Evolutionary conservation across 2,113 vertebrate genomes (phyloP).

Genomic region (Psittacula cyanocephala): DNA sequence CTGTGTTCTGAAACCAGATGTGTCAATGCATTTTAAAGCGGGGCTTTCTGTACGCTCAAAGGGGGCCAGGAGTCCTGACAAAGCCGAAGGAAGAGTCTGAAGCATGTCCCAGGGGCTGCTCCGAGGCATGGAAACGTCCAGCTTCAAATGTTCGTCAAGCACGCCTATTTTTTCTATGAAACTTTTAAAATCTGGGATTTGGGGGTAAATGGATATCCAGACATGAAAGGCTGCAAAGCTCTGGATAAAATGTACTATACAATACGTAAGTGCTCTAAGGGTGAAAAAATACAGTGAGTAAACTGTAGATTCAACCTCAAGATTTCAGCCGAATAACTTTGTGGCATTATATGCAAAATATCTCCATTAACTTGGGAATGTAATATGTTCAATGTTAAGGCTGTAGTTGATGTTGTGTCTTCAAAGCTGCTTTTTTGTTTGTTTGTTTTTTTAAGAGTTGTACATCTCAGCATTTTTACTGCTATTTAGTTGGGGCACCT

Average conservation of each 20-base stretch:
- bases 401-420: constrained; percentile 74
- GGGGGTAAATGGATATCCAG: constrained; percentile 37
- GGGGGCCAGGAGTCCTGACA: background rate
- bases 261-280: constrained; percentile 26
- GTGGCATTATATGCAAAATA: constrained; percentile 79
- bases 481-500: constrained; percentile 67
- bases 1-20: background rate
- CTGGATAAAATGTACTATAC: background rate
- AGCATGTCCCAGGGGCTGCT: background rate
- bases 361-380: constrained; percentile 77
- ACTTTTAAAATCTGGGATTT: constrained; percentile 54
- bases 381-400: constrained; percentile 77
- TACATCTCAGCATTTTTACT: constrained; percentile 79
- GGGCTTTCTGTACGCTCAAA: background rate
- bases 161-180: constrained; percentile 57
- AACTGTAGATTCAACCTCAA: constrained; percentile 59
- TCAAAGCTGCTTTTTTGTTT: constrained; percentile 79
- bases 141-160: constrained; percentile 30
- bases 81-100: constrained; percentile 13
- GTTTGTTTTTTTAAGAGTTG: constrained; percentile 57
- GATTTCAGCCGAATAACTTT: constrained; percentile 57
- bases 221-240: constrained; percentile 29
- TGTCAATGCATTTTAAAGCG: background rate
- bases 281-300: background rate
- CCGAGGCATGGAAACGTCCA: background rate